Base-by-base conservation (phyloP, 2,888 invertebrate genomes). In the Cephus runcator region DNA sequence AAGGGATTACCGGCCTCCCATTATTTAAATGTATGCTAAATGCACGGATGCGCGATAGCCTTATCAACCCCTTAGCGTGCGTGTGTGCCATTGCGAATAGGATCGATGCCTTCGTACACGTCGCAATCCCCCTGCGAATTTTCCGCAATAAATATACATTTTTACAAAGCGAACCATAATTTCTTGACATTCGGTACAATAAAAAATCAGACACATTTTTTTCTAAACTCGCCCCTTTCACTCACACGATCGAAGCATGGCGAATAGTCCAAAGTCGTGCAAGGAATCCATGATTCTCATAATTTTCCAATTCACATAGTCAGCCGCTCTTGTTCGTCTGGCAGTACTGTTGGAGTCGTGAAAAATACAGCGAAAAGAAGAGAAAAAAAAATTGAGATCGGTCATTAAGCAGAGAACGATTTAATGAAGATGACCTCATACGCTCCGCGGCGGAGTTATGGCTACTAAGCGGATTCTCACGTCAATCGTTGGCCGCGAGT, bases 11-110 rank as follows among this genome's bases (percentile, higher is more conserved):
- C 89, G 87, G 88, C 87, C 89, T 88, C 89, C 89, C 90, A 91
- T 91, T 91, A 91, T 91, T 91, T 90, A 91, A 91, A 91, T 91
- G 88, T 91, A 91, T 91, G 91, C 90, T 91, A 91, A 91, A 91
- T 89, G 90, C 88, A 85, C 84, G 81, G 86, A 87, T 88, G 88
- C 88, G 88, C 90, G 91, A 90, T 91, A 90, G 90, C 91, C 90
- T 91, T 91, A 91, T 90, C 91, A 90, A 87, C 87, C 87, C 88
- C 88, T 89, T 88, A 86, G 85, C 85, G 85, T 85, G 83, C 83
- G 71, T 31, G 31, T 31, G 71, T 71, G 71, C 71, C 56, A 34
- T 71, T 71, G 71, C 71, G 71, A 31, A 71, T 31, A 34, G 71
- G 71, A 71, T 71, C 71, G 71, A 71, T 71, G 71, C 31, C 12